Conservation (phyloP, 2,113 vertebrate species). For the Clarias gariepinus region DNA sequence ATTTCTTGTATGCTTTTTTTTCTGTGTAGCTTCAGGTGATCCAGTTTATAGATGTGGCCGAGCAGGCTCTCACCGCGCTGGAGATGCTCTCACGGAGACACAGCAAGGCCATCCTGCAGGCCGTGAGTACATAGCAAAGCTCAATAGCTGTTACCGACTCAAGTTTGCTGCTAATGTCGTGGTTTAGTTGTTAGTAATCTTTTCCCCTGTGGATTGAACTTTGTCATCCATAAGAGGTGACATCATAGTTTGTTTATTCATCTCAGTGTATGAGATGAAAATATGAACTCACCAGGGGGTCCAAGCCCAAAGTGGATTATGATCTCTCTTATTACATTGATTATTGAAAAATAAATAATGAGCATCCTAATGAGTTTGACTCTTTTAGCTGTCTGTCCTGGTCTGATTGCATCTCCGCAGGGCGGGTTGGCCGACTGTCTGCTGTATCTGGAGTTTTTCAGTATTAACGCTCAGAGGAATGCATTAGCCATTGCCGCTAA, state of each 20-base stretch:
- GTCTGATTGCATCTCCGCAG: constrained; percentile 64
- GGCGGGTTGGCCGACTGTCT: constrained; percentile 95
- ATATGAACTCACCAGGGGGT: not conserved
- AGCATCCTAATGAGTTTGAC: no score
- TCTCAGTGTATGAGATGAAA: not conserved
- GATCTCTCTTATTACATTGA: no score
- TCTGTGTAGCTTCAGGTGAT: constrained; percentile 91
- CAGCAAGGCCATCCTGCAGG: constrained; percentile 98
- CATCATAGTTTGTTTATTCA: not conserved
- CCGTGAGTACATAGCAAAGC: constrained; percentile 76
- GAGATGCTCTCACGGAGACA: constrained; percentile 98
- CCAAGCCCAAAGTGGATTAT: not conserved
- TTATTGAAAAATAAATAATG: no score
- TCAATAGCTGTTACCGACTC: not conserved
- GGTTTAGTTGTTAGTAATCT: not conserved
- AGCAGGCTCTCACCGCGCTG: constrained; percentile 94
- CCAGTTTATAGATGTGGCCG: constrained; percentile 98
- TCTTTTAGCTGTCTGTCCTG: not conserved
- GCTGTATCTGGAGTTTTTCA: constrained; percentile 98
- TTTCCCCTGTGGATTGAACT: not conserved
- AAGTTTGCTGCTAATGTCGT: not conserved
- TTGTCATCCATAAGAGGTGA: not conserved
- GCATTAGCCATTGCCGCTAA: constrained; percentile 97
- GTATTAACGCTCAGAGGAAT: constrained; percentile 99
- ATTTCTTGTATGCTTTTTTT: not conserved